A percentile compares a stretch with the other conserved stretches of the same genome.
phyloP scores from a whole-genome alignment of 2,888 invertebrate genomes.

The Melanophora roralis region DNA sequence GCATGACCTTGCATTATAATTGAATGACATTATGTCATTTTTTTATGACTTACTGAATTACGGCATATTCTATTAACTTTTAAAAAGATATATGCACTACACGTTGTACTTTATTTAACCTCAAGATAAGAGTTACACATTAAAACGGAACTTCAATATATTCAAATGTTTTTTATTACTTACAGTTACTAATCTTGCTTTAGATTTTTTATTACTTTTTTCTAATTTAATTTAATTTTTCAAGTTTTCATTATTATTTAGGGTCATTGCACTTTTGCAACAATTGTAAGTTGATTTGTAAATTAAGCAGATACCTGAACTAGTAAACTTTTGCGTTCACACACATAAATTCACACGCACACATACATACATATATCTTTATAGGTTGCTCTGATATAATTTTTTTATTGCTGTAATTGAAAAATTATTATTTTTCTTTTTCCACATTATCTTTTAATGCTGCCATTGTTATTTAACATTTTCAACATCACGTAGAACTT shows the following conservation, averaged over 20 bases:
- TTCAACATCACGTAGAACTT: slow-evolving; percentile 44
- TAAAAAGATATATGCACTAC: no score
- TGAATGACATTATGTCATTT: no score
- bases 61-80: no score
- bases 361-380: neutral
- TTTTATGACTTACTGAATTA: no score
- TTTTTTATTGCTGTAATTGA: slow-evolving; percentile 20
- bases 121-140: no score
- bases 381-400: slow-evolving; percentile 35
- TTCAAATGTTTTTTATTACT: no score
- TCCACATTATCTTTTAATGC: neutral
- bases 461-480: slow-evolving; percentile 54
- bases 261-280: slow-evolving; percentile 47
- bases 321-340: neutral
- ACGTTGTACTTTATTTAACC: no score
- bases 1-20: no score
- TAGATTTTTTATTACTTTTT: neutral
- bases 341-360: neutral
- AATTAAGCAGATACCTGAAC: slow-evolving; percentile 47
- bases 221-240: neutral
- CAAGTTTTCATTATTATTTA: neutral
- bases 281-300: slow-evolving; percentile 52
- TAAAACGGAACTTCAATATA: no score
- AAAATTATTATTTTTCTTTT: slow-evolving; percentile 28
- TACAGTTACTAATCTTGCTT: no score